phyloP scores from a whole-genome alignment of 2,113 vertebrate genomes.

The Etheostoma cragini region DNA sequence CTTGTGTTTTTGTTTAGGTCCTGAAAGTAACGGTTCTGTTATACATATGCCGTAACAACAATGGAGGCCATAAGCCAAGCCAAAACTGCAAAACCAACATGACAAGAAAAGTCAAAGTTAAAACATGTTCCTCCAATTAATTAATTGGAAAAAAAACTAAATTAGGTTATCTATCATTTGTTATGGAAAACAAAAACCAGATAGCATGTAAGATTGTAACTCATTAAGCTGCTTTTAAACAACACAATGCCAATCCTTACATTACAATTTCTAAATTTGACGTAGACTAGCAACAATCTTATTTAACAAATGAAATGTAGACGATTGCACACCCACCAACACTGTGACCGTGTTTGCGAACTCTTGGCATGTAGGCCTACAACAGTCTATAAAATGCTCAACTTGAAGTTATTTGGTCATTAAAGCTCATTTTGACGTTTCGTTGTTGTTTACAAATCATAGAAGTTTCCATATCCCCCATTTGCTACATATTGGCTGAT shows the following conservation, averaged over 20 bases:
- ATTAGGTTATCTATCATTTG: not conserved
- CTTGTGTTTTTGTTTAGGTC: constrained; percentile 12
- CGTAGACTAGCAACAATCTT: not conserved
- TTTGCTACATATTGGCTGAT: constrained; percentile 32
- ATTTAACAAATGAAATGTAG: not conserved
- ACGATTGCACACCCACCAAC: not conserved
- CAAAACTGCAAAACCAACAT: not conserved
- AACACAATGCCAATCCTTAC: too few relatives aligned
- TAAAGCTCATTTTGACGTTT: not conserved
- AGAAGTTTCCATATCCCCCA: not conserved
- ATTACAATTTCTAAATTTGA: not conserved
- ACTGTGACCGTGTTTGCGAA: not conserved
- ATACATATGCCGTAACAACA: not conserved
- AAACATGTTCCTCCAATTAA: not conserved
- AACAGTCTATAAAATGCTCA: not conserved
- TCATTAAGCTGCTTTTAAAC: not conserved
- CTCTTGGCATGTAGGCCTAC: not conserved
- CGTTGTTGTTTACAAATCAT: not conserved
- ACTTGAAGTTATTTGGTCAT: not conserved
- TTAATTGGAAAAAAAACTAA: not conserved
- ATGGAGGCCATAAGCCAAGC: not conserved
- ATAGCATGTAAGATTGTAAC: not conserved
- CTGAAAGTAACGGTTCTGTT: not conserved
- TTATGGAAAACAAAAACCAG: not conserved
- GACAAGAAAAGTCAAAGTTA: not conserved